phyloP scores from a whole-genome alignment of 2,113 vertebrate genomes.

The Serranochromis macrocephalus region DNA sequence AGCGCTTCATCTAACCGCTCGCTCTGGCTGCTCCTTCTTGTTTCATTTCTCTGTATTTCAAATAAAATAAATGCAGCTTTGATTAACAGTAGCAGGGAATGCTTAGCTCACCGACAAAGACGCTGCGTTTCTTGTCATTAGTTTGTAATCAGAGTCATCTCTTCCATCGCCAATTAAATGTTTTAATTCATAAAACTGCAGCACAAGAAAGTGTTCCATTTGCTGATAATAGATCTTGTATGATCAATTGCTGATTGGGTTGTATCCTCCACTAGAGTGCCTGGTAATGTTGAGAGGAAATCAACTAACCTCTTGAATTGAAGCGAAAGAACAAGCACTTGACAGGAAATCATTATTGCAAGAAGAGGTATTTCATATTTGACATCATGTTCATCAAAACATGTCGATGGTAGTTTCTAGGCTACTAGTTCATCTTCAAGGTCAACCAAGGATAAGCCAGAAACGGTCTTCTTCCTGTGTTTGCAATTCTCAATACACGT shows the following conservation, averaged over 20 bases:
- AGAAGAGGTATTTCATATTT: neutral
- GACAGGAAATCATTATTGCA: neutral
- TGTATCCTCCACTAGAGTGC: neutral
- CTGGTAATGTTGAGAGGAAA: neutral
- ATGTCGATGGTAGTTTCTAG: neutral
- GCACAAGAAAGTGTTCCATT: neutral
- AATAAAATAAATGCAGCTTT: neutral
- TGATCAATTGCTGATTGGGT: neutral
- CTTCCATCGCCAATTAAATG: neutral
- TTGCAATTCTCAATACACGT: neutral
- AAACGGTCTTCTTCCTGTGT: neutral
- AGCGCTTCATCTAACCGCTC: neutral
- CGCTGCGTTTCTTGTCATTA: neutral
- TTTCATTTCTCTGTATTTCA: neutral
- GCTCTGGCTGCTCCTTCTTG: neutral
- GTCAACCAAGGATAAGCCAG: neutral
- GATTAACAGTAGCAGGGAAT: neutral
- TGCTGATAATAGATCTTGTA: neutral
- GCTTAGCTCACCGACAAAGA: neutral
- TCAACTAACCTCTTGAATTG: neutral
- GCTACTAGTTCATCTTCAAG: neutral
- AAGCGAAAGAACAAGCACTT: neutral
- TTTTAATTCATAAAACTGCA: neutral
- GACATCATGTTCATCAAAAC: neutral
- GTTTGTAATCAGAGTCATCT: neutral